Base-by-base conservation (phyloP, 2,797 vertebrate species). In the Anabacerthia variegaticeps region DNA sequence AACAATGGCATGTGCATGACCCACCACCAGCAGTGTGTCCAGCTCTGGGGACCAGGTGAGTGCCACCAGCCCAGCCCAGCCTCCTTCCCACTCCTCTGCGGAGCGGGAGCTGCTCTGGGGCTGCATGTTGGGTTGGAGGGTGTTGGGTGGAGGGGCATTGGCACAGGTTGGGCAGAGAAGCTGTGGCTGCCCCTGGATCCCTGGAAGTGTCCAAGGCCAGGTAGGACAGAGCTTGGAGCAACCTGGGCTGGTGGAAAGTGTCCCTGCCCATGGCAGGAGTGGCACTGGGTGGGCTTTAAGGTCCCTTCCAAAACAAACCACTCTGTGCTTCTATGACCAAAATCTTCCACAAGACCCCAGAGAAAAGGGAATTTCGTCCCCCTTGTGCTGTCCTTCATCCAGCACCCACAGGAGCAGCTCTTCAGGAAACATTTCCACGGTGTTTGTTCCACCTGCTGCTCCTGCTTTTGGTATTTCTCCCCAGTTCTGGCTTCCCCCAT, bases 21-120 rank as follows among this genome's bases (percentile, higher is more conserved):
- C 10, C 99, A 99, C 30, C 97, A 98, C 37, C 98, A 99, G 94
- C 99, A 99, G 93, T 99, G 99, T 14, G 94, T 98, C 94, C 98
- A 99, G 97, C 98, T 99, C 48, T 99, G 99, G 99, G 99, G 99
- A 24, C 98, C 99, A 30, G 99, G 99, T 99, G 97, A 96, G 97
- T 66, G 30, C 41, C 27, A 5, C 2, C 48, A 4, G 11, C 15
- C n/a, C 51, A 22, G 14, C 28, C 28, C 18, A 4, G 23, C 11
- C 49, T 18, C 30, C 7, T 34, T 3, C 32, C 10, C 58, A 23
- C 4, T 58, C n/a, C 2, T 41, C 15, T 30, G 5, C 0, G 1
- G 22, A 30, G 28, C 58, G 66, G 32, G 26, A 68, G 14, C 41
- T n/a, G 4, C 1, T 2, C 26, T 39, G 68, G 18, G 27, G 32